Base-by-base conservation (phyloP, 2,888 invertebrate genomes). In the Timema podura region DNA sequence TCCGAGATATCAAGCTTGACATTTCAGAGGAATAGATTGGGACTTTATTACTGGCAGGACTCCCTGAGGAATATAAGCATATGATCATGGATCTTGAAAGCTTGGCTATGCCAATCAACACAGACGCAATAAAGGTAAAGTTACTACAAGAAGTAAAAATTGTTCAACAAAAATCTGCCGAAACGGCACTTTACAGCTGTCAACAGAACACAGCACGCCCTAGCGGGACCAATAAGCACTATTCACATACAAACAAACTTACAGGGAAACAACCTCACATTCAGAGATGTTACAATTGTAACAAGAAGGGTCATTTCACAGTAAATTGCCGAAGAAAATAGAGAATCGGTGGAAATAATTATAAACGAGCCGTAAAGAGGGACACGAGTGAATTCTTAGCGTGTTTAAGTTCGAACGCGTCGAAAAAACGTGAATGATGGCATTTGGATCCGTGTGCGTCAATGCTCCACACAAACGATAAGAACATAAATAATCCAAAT, bases 61-160 rank as follows among this genome's bases (percentile, higher is more conserved):
- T n/a, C n/a, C n/a, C n/a, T n/a, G n/a, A n/a, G n/a, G n/a, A n/a
- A 59, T 59, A 59, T 59, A 59, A 44, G 59, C 30, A 7, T 16
- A 59, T 59, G 59, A 59, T 59, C 9, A 59, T 59, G 59, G 59
- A 44, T 9, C 11, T 59, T 9, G 59, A 7, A n/a, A 44, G 30
- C 5, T 59, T 44, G 5, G 59, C 30, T 44, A 59, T 59, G 6
- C 16, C 7, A 16, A 59, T 59, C 15, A 59, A 16, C 7, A 44
- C 59, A 5, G 6, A 59, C 44, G 59, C 59, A 16, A 59, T 59
- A 8, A 59, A 59, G 15, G 11, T 59, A 7, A 59, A 59, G 44
- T 16, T 59, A 8, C 44, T 15, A 16, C 16, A 15, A 16, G 59
- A 59, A 44, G 59, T 59, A 59, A 16, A 59, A 59, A 59, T n/a